Conservation (phyloP, 2,113 vertebrate species). For the Leucosticte australis region DNA sequence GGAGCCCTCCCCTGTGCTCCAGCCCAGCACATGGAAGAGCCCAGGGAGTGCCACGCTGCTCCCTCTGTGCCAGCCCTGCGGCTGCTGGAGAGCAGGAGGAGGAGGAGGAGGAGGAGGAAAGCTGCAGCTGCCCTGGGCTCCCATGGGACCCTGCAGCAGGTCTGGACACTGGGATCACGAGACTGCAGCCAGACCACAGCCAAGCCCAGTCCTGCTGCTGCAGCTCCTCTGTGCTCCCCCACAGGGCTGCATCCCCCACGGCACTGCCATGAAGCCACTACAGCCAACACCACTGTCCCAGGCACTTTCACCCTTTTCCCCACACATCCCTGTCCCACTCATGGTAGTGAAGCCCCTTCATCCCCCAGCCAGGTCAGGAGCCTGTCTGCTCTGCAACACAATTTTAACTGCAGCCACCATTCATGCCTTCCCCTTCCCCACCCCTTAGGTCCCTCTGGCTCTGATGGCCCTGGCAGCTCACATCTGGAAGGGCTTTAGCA, state of each 20-base stretch:
- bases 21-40: background rate
- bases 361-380: background rate
- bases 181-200: background rate
- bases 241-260: fast-evolving
- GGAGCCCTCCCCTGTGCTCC: background rate
- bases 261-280: background rate
- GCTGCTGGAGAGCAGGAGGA: background rate
- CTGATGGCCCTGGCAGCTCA: background rate
- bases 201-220: background rate
- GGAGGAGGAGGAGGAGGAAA: background rate
- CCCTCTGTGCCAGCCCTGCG: background rate
- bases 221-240: background rate
- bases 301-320: background rate
- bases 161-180: background rate
- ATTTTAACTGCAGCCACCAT: background rate
- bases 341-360: fast-evolving
- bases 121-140: background rate
- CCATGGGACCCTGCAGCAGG: background rate
- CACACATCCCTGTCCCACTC: background rate
- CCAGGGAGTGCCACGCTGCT: fast-evolving
- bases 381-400: fast-evolving
- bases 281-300: fast-evolving
- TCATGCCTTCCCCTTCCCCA: background rate
- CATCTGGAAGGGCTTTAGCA: slow-evolving; percentile 67
- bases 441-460: background rate